These are phyloP conservation scores for Stegana nigrithorax DNA, from an alignment of 2,888 invertebrate genomes.

Conservation along the genomic window DNA sequence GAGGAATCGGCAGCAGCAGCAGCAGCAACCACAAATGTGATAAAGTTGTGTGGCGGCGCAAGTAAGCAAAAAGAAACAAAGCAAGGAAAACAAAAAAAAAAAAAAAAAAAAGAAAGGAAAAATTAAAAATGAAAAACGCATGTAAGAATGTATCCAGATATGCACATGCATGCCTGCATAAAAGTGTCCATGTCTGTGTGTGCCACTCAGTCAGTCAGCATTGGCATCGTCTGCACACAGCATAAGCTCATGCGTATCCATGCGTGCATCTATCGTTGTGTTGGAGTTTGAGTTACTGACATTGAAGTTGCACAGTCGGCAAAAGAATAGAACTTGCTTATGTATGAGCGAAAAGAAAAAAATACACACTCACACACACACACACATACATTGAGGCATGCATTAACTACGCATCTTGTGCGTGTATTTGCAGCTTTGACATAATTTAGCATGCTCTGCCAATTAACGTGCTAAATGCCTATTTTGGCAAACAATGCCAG, in stretches of 20 bases:
- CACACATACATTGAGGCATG: neutral
- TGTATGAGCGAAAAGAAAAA: too few species aligned
- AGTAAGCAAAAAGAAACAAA: constrained; percentile 1
- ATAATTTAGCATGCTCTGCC: constrained; percentile 24
- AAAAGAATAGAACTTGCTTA: too few species aligned
- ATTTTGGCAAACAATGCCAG: too few species aligned
- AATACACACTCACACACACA: neutral
- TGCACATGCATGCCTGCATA: neutral
- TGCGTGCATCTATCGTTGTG: too few species aligned
- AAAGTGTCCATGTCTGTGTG: too few species aligned
- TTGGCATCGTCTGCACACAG: too few species aligned
- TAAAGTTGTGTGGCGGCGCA: constrained; percentile 28
- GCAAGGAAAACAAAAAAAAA: constrained; percentile 17
- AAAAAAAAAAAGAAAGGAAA: neutral
- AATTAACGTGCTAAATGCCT: constrained; percentile 50
- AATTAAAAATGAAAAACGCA: constrained; percentile 15
- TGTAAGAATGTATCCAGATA: constrained; percentile 11
- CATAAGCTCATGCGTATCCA: too few species aligned
- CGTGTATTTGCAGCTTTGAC: neutral
- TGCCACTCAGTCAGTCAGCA: too few species aligned
- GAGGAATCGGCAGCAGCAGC: constrained; percentile 32
- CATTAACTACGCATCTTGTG: neutral
- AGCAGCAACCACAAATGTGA: constrained; percentile 30
- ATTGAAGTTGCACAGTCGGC: too few species aligned
- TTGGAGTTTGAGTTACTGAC: too few species aligned